Base-by-base conservation (phyloP, 2,888 invertebrate species). In the Amiota mariae region DNA sequence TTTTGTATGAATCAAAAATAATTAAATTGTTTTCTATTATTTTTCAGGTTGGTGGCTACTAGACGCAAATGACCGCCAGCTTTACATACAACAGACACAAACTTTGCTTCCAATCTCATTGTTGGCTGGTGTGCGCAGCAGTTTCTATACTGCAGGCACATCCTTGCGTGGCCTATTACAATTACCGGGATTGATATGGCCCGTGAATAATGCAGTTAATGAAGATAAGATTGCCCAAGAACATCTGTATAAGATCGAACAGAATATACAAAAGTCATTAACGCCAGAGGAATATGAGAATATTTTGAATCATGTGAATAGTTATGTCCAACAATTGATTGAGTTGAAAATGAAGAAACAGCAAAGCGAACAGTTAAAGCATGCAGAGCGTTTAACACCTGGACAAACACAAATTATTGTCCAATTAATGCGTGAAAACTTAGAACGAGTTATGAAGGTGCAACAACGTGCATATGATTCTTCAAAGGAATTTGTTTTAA, bases 21-120 rank as follows among this genome's bases (percentile, higher is more conserved):
- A 68, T 64, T 13, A 49, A 71, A 61, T 64, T 36, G 36, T 36
- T 36, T 36, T 36, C 36, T 36, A 36, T 36, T 36, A 6, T 36
- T 36, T 36, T 36, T 36, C 80, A 89, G 90, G 83, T 76, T 89
- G 89, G 88, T 79, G 73, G 73, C 81, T 84, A 54, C 79, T 88
- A 64, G 85, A 85, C 47, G 84, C 83, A 59, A 85, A 89, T 81
- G 90, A 91, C 89, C 92, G 92, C 87, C 57, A 81, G 18, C 73
- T 70, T n/a, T 78, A 82, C 56, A 61, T 86, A 24, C 84, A 85
- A 70, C 80, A 80, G 57, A 72, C 78, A 0, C 81, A 87, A 72
- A 79, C 85, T 15, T 68, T 89, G 73, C 71, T 89, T 75, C 88
- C 88, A 11, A 75, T 87, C 71, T 87, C 89, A 0, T 49, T 88